Conservation (phyloP, 2,888 invertebrate genomes). For the Teleogryllus oceanicus region DNA sequence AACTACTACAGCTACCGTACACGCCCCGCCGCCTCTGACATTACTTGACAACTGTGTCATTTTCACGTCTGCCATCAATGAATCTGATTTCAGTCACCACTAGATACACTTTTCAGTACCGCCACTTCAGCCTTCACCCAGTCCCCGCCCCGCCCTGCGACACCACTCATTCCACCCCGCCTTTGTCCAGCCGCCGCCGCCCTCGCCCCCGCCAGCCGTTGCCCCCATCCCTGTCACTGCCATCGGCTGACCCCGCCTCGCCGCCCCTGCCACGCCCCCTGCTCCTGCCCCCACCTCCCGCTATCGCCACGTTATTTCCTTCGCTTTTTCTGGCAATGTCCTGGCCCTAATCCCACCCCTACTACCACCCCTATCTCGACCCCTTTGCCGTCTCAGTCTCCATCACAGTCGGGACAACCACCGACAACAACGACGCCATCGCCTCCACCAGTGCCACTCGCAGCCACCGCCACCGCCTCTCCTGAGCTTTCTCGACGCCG, state of each 20-base stretch:
- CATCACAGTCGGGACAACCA: background rate
- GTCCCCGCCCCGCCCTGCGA: conserved; percentile 39
- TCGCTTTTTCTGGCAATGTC: too few species aligned
- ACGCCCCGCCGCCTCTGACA: background rate
- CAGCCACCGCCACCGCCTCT: background rate
- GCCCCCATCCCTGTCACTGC: too few species aligned
- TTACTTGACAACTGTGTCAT: background rate
- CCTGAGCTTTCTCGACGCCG: background rate
- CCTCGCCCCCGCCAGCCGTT: too few species aligned
- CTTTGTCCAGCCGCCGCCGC: too few species aligned
- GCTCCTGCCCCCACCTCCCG: too few species aligned
- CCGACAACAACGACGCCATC: background rate
- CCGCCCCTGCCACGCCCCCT: too few species aligned
- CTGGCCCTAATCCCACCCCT: background rate
- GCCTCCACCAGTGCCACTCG: background rate
- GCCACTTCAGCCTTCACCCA: background rate
- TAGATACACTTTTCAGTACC: background rate
- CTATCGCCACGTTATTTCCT: too few species aligned
- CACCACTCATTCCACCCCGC: conserved; percentile 37
- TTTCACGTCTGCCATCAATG: background rate
- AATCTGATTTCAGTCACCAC: background rate
- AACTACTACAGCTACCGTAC: background rate
- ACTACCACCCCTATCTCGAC: background rate
- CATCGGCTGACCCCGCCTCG: too few species aligned
- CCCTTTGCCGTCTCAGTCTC: background rate